A percentile compares a stretch with the other conserved stretches of the same genome.
Evolutionary conservation across 2,113 vertebrate species (phyloP).

Genomic region (Phylloscopus trochilus): DNA sequence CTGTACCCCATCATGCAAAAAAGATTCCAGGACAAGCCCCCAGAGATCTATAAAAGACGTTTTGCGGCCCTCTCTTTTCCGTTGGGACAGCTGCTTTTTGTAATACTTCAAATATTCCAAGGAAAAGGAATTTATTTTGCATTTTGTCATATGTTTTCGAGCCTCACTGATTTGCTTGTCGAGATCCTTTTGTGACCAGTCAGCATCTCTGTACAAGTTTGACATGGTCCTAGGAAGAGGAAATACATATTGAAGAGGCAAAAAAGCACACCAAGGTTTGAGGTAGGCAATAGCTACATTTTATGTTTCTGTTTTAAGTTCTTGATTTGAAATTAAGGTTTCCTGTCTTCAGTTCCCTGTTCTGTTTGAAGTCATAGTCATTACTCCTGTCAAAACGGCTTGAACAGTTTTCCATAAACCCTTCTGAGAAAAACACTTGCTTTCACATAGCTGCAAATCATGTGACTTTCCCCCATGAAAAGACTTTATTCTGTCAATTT

Average conservation of each 20-base stretch:
- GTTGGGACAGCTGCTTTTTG: conserved; percentile 59
- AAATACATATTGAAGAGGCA: not conserved
- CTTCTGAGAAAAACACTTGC: not conserved
- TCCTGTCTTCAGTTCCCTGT: not conserved
- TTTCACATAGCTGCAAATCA: not conserved
- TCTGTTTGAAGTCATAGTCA: not conserved
- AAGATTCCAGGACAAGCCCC: conserved; percentile 75
- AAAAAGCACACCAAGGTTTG: not conserved
- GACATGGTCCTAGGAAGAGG: conserved; percentile 70
- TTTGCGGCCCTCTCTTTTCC: conserved; percentile 65
- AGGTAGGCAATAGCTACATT: not conserved
- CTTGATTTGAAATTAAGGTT: not conserved
- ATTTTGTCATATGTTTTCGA: conserved; percentile 65
- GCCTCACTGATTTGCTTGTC: conserved; percentile 48
- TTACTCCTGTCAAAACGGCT: not conserved
- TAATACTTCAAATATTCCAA: conserved; percentile 69
- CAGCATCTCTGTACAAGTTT: conserved; percentile 71
- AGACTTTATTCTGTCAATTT: not conserved
- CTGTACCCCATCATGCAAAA: conserved; percentile 75
- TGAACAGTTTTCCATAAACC: not conserved
- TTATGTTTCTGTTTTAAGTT: not conserved
- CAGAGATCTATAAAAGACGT: conserved; percentile 76
- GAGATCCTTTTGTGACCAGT: conserved; percentile 78
- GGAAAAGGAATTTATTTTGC: conserved; percentile 53
- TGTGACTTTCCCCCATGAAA: not conserved